A percentile compares a stretch with the other conserved stretches of the same genome.
Evolutionary conservation across 2,113 vertebrate species (phyloP).

Genomic region (Bettongia penicillata): DNA sequence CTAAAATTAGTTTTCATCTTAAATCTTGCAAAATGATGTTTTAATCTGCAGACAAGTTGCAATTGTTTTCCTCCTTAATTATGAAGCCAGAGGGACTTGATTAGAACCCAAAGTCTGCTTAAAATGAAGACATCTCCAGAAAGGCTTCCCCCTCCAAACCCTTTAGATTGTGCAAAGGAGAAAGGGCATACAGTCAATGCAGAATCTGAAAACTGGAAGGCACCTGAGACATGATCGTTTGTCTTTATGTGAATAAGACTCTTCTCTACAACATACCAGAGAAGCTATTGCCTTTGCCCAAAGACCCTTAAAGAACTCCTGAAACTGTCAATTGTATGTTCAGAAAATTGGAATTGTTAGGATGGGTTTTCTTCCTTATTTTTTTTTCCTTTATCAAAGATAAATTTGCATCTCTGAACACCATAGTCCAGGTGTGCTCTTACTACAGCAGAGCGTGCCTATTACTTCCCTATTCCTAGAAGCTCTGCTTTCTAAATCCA

Average conservation of each 20-base stretch:
- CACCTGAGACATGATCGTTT: neutral
- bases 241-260: neutral
- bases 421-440: neutral
- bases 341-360: neutral
- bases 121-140: accelerated
- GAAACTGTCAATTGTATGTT: neutral
- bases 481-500: neutral
- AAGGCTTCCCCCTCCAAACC: neutral
- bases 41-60: accelerated
- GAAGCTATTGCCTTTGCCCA: neutral
- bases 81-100: neutral
- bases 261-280: neutral
- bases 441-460: neutral
- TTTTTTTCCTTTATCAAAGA: neutral
- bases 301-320: neutral
- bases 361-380: neutral
- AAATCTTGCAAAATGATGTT: neutral
- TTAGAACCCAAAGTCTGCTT: accelerated
- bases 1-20: neutral
- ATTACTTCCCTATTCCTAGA: neutral
- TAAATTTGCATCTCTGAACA: neutral
- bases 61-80: accelerated
- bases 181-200: neutral
- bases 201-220: neutral
- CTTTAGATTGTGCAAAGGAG: neutral